phyloP scores from a whole-genome alignment of 2,797 vertebrate genomes.

The Leptodactylus fallax region DNA sequence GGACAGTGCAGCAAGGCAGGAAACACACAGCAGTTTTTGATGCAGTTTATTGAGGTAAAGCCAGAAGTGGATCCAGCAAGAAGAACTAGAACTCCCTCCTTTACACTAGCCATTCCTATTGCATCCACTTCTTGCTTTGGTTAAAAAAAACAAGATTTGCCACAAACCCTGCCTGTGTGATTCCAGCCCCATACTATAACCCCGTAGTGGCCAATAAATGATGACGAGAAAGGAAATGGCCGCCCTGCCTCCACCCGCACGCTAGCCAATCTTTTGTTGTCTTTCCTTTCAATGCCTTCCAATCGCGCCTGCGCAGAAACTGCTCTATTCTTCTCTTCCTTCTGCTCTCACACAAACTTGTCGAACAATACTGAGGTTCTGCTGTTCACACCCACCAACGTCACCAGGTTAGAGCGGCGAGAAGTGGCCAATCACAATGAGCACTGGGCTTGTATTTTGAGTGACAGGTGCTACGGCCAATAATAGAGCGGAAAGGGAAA shows the following conservation, averaged over 20 bases:
- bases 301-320: conserved; percentile 14
- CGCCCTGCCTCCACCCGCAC: background rate
- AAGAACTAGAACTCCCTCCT: too few relatives aligned
- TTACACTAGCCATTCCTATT: too few relatives aligned
- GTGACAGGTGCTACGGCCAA: background rate
- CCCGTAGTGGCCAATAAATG: too few relatives aligned
- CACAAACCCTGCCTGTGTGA: too few relatives aligned
- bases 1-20: too few relatives aligned
- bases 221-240: background rate
- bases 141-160: too few relatives aligned
- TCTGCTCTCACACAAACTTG: conserved; percentile 45
- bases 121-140: too few relatives aligned
- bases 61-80: too few relatives aligned
- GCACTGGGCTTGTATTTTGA: background rate
- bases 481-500: background rate
- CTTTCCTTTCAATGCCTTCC: background rate
- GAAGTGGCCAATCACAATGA: background rate
- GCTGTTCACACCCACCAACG: background rate
- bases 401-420: background rate
- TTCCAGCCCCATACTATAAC: too few relatives aligned
- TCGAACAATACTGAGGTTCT: conserved; percentile 19
- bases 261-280: conserved; percentile 1
- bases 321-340: conserved; percentile 37
- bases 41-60: too few relatives aligned
- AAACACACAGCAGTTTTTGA: too few relatives aligned